Evolutionary conservation across 2,113 vertebrate genomes (phyloP).

Genomic region (Rhadina sibilatrix): DNA sequence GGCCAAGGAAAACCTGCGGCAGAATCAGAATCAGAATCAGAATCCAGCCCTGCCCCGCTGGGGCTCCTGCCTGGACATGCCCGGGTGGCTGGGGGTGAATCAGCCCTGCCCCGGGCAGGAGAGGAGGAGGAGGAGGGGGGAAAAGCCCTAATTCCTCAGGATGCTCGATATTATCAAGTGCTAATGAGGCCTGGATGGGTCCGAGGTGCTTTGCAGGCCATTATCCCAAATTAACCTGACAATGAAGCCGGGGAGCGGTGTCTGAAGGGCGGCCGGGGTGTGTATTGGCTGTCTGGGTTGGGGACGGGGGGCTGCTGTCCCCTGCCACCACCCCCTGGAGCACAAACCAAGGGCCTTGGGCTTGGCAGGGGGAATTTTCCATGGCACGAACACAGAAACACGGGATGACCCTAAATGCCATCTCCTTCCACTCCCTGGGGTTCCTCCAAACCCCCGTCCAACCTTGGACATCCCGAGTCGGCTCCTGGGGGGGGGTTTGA

Average conservation of each 20-base stretch:
- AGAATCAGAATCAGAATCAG: too few relatives aligned
- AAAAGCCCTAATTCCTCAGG: constrained; percentile 27
- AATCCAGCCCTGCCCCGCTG: background rate
- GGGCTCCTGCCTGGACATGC: background rate
- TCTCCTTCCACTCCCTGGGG: accelerated
- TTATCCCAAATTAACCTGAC: constrained; percentile 65
- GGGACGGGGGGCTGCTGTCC: background rate
- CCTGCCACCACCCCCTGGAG: background rate
- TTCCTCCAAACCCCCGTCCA: background rate
- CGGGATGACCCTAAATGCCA: background rate
- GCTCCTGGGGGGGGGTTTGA: background rate
- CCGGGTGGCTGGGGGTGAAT: background rate
- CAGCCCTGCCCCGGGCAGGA: background rate
- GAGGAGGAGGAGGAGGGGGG: background rate
- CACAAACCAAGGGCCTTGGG: accelerated
- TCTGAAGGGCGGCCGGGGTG: constrained; percentile 28
- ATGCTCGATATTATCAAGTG: constrained; percentile 65
- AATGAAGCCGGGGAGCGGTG: constrained; percentile 14
- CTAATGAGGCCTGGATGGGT: constrained; percentile 64
- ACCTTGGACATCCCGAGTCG: accelerated
- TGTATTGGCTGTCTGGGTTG: constrained; percentile 52
- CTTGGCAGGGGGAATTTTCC: background rate
- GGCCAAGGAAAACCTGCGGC: accelerated
- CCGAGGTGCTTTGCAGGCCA: constrained; percentile 59
- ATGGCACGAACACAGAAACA: accelerated